Evolutionary conservation across 1,140 invertebrate species (phyloP).

Genomic region (Pseudomyrmex flavicornis): DNA sequence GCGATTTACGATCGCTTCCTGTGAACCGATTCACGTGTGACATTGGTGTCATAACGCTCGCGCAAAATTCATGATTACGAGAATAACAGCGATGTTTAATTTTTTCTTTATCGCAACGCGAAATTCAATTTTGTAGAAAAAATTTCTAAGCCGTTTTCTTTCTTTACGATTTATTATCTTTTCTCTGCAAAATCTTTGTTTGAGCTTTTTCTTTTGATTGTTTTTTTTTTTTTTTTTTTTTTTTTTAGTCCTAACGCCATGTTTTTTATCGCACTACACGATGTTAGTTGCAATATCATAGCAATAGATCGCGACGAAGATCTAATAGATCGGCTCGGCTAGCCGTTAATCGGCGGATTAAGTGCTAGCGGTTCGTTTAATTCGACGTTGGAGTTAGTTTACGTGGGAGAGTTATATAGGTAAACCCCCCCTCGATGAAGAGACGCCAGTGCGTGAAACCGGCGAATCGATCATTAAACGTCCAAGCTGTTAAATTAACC

Average conservation of each 20-base stretch:
- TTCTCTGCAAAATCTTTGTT: background rate
- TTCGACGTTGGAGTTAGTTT: constrained; percentile 44
- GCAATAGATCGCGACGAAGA: background rate
- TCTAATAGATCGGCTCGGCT: constrained; percentile 25
- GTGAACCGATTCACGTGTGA: background rate
- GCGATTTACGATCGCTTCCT: constrained; percentile 44
- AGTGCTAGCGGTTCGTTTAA: constrained; percentile 61
- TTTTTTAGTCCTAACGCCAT: background rate
- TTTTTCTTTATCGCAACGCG: background rate
- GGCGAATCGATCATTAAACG: constrained; percentile 81
- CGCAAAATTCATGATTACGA: background rate
- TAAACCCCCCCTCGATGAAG: constrained; percentile 11
- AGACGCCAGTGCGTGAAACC: constrained; percentile 70
- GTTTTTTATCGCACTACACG: background rate
- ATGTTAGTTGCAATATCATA: constrained; percentile 29
- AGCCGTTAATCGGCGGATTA: constrained; percentile 55
- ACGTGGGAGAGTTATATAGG: constrained; percentile 28
- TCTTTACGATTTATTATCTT: background rate
- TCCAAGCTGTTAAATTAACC: constrained; percentile 79
- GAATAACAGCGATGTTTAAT: background rate
- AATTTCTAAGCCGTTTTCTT: background rate
- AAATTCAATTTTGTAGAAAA: background rate
- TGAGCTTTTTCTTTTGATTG: background rate
- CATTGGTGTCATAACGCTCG: background rate
- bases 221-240: background rate